Conservation (phyloP, 2,113 vertebrate genomes). For the Boulengeromyrus knoepffleri region DNA sequence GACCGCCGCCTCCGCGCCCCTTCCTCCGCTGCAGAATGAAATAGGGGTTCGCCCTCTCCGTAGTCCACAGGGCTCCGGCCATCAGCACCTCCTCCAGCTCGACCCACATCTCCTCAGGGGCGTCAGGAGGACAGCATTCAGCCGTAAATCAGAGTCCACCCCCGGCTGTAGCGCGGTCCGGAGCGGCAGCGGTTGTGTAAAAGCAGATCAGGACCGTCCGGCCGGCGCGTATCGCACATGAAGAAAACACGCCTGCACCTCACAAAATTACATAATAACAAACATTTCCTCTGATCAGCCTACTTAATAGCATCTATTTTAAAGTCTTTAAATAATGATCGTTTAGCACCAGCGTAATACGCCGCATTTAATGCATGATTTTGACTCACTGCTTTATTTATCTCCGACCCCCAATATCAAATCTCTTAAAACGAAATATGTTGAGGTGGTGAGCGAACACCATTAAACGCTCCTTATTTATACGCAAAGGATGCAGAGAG, state of each 20-base stretch:
- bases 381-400: background rate
- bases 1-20: slow-evolving; percentile 84
- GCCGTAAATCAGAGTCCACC: background rate
- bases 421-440: background rate
- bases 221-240: background rate
- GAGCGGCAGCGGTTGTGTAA: slow-evolving; percentile 14
- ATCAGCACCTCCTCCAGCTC: slow-evolving; percentile 91
- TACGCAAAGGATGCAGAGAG: background rate
- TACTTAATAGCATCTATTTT: background rate
- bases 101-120: slow-evolving; percentile 75
- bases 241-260: background rate
- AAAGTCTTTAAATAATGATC: background rate
- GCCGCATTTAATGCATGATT: background rate
- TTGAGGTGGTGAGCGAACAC: background rate
- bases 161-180: background rate
- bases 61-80: slow-evolving; percentile 90
- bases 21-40: slow-evolving; percentile 93
- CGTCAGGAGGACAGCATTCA: slow-evolving; percentile 43
- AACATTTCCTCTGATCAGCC: background rate
- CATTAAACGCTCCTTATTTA: background rate
- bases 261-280: background rate
- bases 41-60: slow-evolving; percentile 89
- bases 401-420: background rate
- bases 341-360: background rate
- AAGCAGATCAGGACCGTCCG: background rate